These are phyloP conservation scores for Carabus problematicus DNA, from an alignment of 2,888 invertebrate genomes.

Conservation along the genomic window DNA sequence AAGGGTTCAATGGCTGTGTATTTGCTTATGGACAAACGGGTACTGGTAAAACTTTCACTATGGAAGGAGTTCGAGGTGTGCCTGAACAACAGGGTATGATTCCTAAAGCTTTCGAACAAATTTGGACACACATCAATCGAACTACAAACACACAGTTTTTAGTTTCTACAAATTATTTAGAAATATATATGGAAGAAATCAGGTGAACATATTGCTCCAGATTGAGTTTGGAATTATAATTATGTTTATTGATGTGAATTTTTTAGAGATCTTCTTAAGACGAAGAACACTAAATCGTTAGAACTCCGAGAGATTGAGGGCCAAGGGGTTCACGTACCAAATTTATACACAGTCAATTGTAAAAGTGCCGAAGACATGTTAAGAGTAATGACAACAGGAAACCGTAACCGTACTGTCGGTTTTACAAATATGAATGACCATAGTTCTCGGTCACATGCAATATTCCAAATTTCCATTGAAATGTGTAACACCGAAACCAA, in stretches of 20 bases:
- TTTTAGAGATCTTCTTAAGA: slow-evolving; percentile 72
- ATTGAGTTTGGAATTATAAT: too few relatives aligned
- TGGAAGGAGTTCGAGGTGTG: slow-evolving; percentile 74
- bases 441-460: slow-evolving; percentile 96
- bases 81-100: slow-evolving; percentile 77
- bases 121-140: slow-evolving; percentile 92
- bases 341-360: slow-evolving; percentile 93
- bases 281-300: slow-evolving; percentile 61
- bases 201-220: too few relatives aligned
- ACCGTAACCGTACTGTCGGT: slow-evolving; percentile 92
- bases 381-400: slow-evolving; percentile 91
- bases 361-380: slow-evolving; percentile 94
- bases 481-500: slow-evolving; percentile 78
- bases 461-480: slow-evolving; percentile 97
- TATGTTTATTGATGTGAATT: slow-evolving; percentile 34
- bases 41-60: slow-evolving; percentile 84
- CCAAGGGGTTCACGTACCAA: slow-evolving; percentile 92
- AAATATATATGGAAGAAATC: slow-evolving; percentile 94
- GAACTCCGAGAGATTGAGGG: slow-evolving; percentile 73
- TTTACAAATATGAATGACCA: slow-evolving; percentile 99
- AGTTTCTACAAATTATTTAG: slow-evolving; percentile 95
- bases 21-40: slow-evolving; percentile 99
- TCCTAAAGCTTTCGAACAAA: slow-evolving; percentile 96
- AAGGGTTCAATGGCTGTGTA: slow-evolving; percentile 98
- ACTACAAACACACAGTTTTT: slow-evolving; percentile 94